phyloP scores from a whole-genome alignment of 2,888 invertebrate genomes.

The Dolichopus griseipennis region DNA sequence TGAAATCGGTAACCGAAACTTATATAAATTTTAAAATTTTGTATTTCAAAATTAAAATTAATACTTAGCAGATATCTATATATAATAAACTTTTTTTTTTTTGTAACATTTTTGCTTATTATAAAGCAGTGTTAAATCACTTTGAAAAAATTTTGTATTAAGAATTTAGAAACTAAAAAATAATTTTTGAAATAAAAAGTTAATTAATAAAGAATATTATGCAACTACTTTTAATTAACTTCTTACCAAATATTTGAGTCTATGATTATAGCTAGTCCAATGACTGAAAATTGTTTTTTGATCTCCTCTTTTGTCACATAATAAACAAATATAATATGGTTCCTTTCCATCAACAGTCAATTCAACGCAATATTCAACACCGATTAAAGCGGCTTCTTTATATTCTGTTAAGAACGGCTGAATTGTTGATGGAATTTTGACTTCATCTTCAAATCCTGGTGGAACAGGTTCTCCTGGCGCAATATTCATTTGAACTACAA shows the following conservation, averaged over 20 bases:
- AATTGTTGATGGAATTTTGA: slow-evolving; percentile 44
- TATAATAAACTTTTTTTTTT: too few species aligned
- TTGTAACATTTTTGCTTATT: too few species aligned
- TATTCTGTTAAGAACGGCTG: slow-evolving; percentile 45
- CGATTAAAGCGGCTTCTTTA: slow-evolving; percentile 50
- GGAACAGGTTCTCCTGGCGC: slow-evolving; percentile 59
- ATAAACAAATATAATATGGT: slow-evolving; percentile 64
- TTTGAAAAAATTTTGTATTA: too few species aligned
- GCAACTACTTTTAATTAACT: neutral
- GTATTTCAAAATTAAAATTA: too few species aligned
- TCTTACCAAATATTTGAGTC: slow-evolving; percentile 56
- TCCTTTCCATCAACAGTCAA: slow-evolving; percentile 55
- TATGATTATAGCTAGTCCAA: slow-evolving; percentile 68
- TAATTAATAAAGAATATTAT: too few species aligned
- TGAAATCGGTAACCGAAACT: too few species aligned
- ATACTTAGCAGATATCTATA: too few species aligned
- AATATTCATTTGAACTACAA: slow-evolving; percentile 33
- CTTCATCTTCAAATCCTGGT: slow-evolving; percentile 60
- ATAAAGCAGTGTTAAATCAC: too few species aligned
- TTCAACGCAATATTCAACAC: slow-evolving; percentile 73
- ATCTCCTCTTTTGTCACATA: slow-evolving; percentile 72
- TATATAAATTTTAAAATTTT: too few species aligned
- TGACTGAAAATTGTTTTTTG: slow-evolving; percentile 70
- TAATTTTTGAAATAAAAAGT: too few species aligned
- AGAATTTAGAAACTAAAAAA: too few species aligned